These are phyloP conservation scores for Heterotis niloticus DNA, from an alignment of 2,113 vertebrate species.

Conservation along the genomic window DNA sequence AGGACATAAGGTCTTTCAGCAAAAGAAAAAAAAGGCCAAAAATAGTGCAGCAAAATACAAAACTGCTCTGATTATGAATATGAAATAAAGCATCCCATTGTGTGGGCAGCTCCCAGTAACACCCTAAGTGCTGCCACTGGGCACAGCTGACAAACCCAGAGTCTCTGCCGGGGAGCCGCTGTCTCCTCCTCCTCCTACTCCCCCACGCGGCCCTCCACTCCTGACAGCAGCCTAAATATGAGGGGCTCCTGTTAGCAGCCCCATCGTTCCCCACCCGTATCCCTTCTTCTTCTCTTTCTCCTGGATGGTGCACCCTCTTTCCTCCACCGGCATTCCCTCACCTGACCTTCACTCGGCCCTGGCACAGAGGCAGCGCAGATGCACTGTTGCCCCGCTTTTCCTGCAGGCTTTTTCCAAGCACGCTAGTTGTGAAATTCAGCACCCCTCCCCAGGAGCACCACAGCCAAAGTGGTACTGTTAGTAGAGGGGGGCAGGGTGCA, in stretches of 20 bases:
- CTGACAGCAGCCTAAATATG: constrained; percentile 10
- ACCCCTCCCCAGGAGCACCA: too few species aligned
- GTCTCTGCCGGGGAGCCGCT: too few species aligned
- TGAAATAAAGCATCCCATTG: constrained; percentile 15
- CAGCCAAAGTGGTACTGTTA: background rate
- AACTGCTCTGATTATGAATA: background rate
- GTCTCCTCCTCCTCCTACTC: background rate
- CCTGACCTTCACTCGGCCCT: constrained; percentile 15
- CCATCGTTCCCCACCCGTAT: background rate
- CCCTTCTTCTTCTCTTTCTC: background rate
- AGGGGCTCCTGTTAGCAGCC: background rate
- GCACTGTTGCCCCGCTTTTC: background rate
- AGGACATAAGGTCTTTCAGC: background rate
- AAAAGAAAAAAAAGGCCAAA: background rate
- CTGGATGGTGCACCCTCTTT: background rate
- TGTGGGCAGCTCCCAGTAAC: constrained; percentile 18
- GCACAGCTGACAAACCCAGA: background rate
- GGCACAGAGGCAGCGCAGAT: background rate
- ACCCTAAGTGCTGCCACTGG: background rate
- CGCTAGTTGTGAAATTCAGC: too few species aligned
- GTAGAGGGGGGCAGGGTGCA: background rate
- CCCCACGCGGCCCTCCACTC: background rate
- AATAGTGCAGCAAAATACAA: background rate
- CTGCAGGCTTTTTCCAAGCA: background rate
- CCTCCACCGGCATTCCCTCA: constrained; percentile 7